A percentile compares a stretch with the other conserved stretches of the same genome.
Evolutionary conservation across 2,797 vertebrate genomes (phyloP).

Genomic region (Leptodactylus fallax): DNA sequence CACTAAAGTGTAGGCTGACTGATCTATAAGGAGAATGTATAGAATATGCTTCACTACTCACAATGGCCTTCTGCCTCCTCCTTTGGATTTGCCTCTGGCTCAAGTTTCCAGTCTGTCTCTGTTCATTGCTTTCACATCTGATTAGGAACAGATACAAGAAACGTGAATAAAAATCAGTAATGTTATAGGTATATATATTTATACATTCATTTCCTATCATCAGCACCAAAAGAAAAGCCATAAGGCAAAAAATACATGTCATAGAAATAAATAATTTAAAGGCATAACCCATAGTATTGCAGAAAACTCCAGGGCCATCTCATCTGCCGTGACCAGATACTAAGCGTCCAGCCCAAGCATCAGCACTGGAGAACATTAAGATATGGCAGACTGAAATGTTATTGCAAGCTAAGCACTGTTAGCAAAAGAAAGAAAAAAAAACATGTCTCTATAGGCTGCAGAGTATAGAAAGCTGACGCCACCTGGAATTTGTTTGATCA

Average conservation of each 20-base stretch:
- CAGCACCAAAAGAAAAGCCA: constrained; percentile 35
- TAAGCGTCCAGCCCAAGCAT: neutral
- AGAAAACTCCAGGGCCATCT: constrained; percentile 17
- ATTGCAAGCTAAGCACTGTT: constrained; percentile 4
- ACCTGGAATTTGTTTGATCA: neutral
- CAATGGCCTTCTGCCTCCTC: constrained; percentile 79
- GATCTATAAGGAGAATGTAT: neutral
- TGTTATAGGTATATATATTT: constrained; percentile 28
- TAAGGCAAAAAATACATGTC: constrained; percentile 34
- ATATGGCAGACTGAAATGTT: neutral
- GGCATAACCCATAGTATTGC: neutral
- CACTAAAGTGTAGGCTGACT: neutral
- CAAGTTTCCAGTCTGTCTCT: constrained; percentile 64
- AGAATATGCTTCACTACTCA: constrained; percentile 71
- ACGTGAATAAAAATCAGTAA: constrained; percentile 29
- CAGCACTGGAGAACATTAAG: neutral
- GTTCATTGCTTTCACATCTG: constrained; percentile 75
- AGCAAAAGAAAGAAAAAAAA: neutral
- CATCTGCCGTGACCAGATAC: neutral
- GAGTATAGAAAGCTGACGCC: neutral
- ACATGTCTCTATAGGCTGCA: neutral
- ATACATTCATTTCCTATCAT: constrained; percentile 21
- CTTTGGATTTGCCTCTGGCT: constrained; percentile 75
- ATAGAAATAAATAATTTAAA: constrained; percentile 51
- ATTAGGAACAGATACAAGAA: constrained; percentile 33